Evolutionary conservation across 2,113 vertebrate species (phyloP), one percentile per base, ranked within the genome.

Genomic region (Zeus faber): DNA sequence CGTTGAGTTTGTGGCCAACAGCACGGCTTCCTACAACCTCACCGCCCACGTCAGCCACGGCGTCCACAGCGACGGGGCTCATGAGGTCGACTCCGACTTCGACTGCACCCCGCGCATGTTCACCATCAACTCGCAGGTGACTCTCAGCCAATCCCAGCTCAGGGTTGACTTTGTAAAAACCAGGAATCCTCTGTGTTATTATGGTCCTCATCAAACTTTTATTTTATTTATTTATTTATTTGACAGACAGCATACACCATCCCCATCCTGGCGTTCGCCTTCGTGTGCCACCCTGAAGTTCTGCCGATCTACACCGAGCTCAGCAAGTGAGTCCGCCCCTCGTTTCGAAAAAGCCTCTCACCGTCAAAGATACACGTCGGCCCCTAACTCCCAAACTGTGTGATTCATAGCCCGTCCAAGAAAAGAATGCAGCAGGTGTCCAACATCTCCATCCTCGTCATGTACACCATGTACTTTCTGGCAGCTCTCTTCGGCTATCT

Each of bases 401-500:
- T 74, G 46, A n/a, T 53, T 83, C 83, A 0, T 67, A 99, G 97
- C 65, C 92, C 96, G 24, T 81, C 92, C 24, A 90, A 94, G 84
- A 92, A 84, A 85, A 96, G 84, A 82, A 99, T 98, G 97, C 95
- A 98, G 75, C 90, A 87, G 16, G 91, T 98, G 60, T 94, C 96
- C 70, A 99, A 99, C 85, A 77, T 98, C 67, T 97, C 97, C 84
- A 97, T 99, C 61, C 35, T 64, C 0, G 91, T 98, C 76, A 99
- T 98, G 96, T 98, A 96, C 65, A 72, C 82, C 76, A 99, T 99
- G 95, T 99, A 98, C 88, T 97, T 98, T 82, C 88, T 98, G 79
- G 95, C 97, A 0, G 96, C 96, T 44, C 94, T 99, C 58, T 98
- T 99, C 17, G 97, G 97, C 70, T 99, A 99, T 88, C 89, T 98